phyloP scores from a whole-genome alignment of 2,113 vertebrate genomes.

The Chascanopsetta lugubris region DNA sequence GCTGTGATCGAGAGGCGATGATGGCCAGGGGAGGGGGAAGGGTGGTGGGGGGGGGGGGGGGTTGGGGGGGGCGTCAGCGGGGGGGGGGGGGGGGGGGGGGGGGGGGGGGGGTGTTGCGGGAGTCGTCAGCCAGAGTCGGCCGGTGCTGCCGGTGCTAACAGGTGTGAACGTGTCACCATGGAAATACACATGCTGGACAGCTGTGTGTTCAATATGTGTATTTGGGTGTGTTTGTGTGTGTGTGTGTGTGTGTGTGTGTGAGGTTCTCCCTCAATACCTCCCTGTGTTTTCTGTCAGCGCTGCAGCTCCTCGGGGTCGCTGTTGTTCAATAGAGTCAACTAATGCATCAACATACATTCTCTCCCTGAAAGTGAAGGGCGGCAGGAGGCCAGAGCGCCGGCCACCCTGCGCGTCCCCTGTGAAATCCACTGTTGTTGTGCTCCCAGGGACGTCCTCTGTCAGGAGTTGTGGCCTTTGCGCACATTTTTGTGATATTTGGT shows the following conservation, averaged over 20 bases:
- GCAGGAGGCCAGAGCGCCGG: neutral
- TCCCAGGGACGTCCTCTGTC: neutral
- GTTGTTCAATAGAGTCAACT: constrained; percentile 11
- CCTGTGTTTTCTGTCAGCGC: constrained; percentile 50
- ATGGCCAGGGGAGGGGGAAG: constrained; percentile 64
- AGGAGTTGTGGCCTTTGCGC: constrained; percentile 4
- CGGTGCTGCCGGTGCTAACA: constrained; percentile 62
- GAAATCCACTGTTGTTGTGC: constrained; percentile 25
- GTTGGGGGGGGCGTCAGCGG: too few species aligned
- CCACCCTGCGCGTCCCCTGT: constrained; percentile 17
- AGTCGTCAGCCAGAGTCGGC: constrained; percentile 65
- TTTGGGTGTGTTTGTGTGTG: neutral
- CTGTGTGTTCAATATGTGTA: too few species aligned
- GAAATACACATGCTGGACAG: constrained; percentile 64
- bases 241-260: constrained; percentile 20
- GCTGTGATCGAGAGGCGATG: constrained; percentile 69
- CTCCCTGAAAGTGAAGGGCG: neutral
- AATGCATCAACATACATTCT: constrained; percentile 19
- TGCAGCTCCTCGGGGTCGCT: constrained; percentile 16
- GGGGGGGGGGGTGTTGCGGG: too few species aligned
- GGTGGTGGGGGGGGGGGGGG: too few species aligned
- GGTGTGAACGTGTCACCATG: constrained; percentile 69
- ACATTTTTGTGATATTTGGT: neutral
- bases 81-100: too few species aligned
- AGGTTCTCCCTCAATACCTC: constrained; percentile 32